Conservation (phyloP, 2,888 invertebrate species). For the Apeira syringaria region DNA sequence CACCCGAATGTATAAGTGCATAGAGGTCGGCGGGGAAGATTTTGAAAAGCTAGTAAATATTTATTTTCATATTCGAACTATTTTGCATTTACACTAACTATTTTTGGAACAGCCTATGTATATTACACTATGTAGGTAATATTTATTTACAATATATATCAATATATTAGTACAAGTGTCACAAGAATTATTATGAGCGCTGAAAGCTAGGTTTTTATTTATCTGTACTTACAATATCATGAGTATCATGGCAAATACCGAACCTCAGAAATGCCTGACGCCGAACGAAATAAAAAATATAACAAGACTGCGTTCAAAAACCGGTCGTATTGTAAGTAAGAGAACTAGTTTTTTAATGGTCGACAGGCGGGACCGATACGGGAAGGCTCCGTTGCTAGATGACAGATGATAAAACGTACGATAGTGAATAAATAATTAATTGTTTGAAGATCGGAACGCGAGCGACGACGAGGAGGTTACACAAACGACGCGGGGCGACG, state of each 20-base stretch:
- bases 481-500: neutral
- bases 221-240: too few relatives aligned
- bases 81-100: too few relatives aligned
- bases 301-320: conserved; percentile 28
- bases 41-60: too few relatives aligned
- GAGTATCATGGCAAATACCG: conserved; percentile 14
- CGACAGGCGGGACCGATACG: conserved; percentile 36
- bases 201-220: too few relatives aligned
- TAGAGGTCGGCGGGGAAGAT: too few relatives aligned
- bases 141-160: too few relatives aligned
- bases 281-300: conserved; percentile 21
- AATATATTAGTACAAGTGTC: too few relatives aligned
- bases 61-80: too few relatives aligned
- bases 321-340: conserved; percentile 37
- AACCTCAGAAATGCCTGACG: conserved; percentile 19
- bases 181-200: too few relatives aligned
- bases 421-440: conserved; percentile 46
- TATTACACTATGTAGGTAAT: too few relatives aligned
- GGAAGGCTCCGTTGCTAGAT: conserved; percentile 57
- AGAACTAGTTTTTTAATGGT: conserved; percentile 72
- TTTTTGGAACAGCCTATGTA: too few relatives aligned
- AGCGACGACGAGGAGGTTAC: conserved; percentile 1
- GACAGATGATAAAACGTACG: conserved; percentile 63
- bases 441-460: conserved; percentile 36
- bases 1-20: too few relatives aligned